Evolutionary conservation across 2,797 vertebrate genomes (phyloP).

Genomic region (Petrocephalus sullivani): DNA sequence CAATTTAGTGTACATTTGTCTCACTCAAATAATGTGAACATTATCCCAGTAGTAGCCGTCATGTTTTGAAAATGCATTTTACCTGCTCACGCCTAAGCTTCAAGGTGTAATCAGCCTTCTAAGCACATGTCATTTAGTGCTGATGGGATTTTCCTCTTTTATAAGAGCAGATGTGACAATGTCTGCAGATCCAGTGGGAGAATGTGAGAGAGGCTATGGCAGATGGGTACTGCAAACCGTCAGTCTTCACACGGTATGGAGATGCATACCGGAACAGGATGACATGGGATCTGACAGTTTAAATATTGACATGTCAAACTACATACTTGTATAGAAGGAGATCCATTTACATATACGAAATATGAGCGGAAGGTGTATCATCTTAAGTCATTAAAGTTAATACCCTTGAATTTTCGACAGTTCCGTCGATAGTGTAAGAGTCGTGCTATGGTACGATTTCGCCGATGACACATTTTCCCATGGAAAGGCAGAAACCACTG

Average conservation of each 20-base stretch:
- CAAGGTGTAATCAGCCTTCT: slow-evolving; percentile 58
- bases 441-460: neutral
- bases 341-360: neutral
- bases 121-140: slow-evolving; percentile 55
- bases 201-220: neutral
- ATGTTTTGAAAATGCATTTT: slow-evolving; percentile 46
- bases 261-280: neutral
- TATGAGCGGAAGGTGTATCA: neutral
- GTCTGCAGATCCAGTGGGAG: slow-evolving; percentile 30
- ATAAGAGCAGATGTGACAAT: slow-evolving; percentile 59
- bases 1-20: neutral
- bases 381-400: slow-evolving; percentile 12
- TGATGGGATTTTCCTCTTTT: slow-evolving; percentile 8
- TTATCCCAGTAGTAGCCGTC: slow-evolving; percentile 67
- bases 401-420: neutral
- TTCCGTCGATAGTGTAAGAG: neutral
- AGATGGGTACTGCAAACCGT: neutral
- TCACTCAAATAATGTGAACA: slow-evolving; percentile 45
- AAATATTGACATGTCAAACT: slow-evolving; percentile 9
- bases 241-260: neutral
- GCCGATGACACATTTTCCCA: neutral
- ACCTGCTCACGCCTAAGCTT: slow-evolving; percentile 62
- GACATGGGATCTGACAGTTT: neutral
- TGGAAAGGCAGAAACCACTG: neutral
- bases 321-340: neutral